Base-by-base conservation (phyloP, 2,113 vertebrate species). In the Puntigrus tetrazona region DNA sequence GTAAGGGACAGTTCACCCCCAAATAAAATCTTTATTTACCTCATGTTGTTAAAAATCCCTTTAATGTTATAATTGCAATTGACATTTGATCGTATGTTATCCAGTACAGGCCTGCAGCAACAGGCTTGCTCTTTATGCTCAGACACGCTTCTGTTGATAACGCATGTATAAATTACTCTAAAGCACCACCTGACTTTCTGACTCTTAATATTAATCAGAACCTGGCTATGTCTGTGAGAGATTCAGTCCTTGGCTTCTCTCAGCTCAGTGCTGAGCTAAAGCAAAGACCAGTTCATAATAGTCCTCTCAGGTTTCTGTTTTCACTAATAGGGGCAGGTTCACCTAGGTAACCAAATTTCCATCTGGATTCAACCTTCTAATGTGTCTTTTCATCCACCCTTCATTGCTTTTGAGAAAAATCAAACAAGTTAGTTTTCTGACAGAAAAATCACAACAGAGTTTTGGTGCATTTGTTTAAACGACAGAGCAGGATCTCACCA, bases 291-390 rank as follows among this genome's bases (percentile, higher is more conserved):
- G 65, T 55, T 70, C 38, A 87, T 91, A 89, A 91, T 86, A 84
- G 86, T 47, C 85, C 38, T 90, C 92, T 95, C 92, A 25, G 89
- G 89, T 95, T 94, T 93, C 94, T 92, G 89, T 91, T 90, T 92
- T 89, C 86, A 87, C 89, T 85, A 88, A 88, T 79, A 86, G 89
- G 84, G 77, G 76, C 50, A 78, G 52, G 79, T 31, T 94, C 88
- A 2, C 90, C 88, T 86, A 86, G 91, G 91, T 89, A 90, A 93
- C 90, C n/a, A 38, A 74, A 72, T 81, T 86, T 88, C 87, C 80
- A 70, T 73, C 61, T 85, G 88, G 86, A 67, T 86, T 89, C 41
- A 70, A 81, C 85, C 77, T 82, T 72, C 86, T 63, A 83, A 82
- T 85, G 85, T 34, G 38, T 88, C 85, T 72, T 41, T 47, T 67